Percentiles rank a stretch among this genome's conserved stretches.
These are phyloP conservation scores for Pristionchus pacificus DNA, from an alignment of 1,140 invertebrate species.

Conservation along the genomic window DNA sequence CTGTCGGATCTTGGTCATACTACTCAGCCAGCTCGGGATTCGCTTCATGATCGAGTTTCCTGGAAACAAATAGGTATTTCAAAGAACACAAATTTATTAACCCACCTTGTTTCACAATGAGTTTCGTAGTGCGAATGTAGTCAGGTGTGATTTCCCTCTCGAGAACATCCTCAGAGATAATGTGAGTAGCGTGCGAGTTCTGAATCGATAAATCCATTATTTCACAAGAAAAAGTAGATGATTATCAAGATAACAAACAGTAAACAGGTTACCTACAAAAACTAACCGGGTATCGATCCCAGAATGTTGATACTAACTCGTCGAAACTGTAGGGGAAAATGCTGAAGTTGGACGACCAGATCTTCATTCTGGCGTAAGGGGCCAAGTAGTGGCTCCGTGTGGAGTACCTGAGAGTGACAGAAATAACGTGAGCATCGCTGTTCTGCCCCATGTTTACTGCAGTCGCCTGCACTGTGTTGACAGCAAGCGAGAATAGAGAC, in stretches of 20 bases:
- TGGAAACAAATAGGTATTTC: conserved; percentile 28
- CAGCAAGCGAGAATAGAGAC: no score
- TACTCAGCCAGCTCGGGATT: conserved; percentile 50
- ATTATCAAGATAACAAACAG: no score
- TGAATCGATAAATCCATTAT: conserved; percentile 31
- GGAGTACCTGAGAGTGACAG: no score
- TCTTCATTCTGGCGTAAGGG: conserved; percentile 25
- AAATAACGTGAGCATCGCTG: no score
- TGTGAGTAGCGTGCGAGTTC: conserved; percentile 54
- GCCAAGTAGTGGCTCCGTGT: neutral
- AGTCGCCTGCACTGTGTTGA: no score
- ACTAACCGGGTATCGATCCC: conserved; percentile 19
- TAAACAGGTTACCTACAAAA: neutral
- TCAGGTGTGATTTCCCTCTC: conserved; percentile 46
- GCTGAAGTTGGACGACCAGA: conserved; percentile 28
- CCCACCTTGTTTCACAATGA: conserved; percentile 54
- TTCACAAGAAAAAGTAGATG: no score
- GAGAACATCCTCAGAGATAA: conserved; percentile 54
- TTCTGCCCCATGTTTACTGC: no score
- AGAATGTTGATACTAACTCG: conserved; percentile 36
- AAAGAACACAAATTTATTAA: neutral
- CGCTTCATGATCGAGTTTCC: conserved; percentile 51
- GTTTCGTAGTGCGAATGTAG: conserved; percentile 48
- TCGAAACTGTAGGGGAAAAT: conserved; percentile 41
- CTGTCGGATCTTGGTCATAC: conserved; percentile 38